These are phyloP conservation scores for Aspidapion aeneum DNA, from an alignment of 2,888 invertebrate species.

Conservation along the genomic window DNA sequence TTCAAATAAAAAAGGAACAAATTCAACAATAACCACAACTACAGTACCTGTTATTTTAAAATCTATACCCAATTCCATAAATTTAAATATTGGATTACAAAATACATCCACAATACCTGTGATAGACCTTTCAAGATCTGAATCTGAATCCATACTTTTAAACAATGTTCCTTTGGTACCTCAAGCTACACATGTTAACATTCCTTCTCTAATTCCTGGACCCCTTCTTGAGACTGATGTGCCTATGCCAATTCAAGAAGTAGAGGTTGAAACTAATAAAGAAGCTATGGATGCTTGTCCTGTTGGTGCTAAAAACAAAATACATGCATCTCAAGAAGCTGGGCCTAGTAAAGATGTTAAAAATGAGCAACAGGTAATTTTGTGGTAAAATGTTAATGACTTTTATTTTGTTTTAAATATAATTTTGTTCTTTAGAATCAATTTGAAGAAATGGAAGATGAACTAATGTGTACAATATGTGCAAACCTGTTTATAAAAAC, in stretches of 20 bases:
- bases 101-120: background rate
- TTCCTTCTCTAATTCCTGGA: too few species aligned
- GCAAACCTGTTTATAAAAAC: constrained; percentile 70
- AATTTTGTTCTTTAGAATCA: constrained; percentile 13
- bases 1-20: too few species aligned
- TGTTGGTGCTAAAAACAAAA: background rate
- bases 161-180: background rate
- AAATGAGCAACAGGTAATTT: background rate
- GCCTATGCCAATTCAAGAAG: background rate
- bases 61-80: too few species aligned
- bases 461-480: constrained; percentile 73
- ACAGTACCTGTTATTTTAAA: too few species aligned
- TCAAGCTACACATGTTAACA: background rate
- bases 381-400: background rate
- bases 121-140: background rate
- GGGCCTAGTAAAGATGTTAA: constrained; percentile 4
- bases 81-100: too few species aligned
- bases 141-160: too few species aligned
- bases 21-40: too few species aligned
- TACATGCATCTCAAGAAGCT: constrained; percentile 7
- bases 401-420: background rate
- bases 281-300: background rate
- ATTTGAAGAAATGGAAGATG: constrained; percentile 54
- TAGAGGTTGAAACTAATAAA: background rate
- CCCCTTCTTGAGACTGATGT: background rate